phyloP scores from a whole-genome alignment of 1,140 invertebrate genomes.

The Trichonephila inaurata region DNA sequence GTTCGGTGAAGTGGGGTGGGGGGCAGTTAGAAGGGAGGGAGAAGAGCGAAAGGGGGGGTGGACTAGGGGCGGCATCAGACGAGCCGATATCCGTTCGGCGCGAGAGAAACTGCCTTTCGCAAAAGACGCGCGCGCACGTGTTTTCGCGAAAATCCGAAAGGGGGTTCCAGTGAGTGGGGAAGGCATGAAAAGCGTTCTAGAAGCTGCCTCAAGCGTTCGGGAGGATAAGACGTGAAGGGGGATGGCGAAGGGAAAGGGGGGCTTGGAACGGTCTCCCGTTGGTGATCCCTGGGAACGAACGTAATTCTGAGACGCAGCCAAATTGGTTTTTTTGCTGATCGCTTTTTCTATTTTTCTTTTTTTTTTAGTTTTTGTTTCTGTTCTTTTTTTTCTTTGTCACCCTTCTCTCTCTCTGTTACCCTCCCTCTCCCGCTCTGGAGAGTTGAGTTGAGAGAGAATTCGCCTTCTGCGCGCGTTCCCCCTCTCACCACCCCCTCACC shows the following conservation, averaged over 20 bases:
- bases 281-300: constrained; percentile 74
- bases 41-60: background rate
- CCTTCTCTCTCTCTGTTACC: constrained; percentile 50
- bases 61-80: constrained; percentile 47
- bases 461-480: constrained; percentile 23
- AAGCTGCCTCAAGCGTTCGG: constrained; percentile 49
- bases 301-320: constrained; percentile 75
- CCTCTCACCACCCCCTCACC: background rate
- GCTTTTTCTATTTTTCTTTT: constrained; percentile 52
- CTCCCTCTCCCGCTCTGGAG: constrained; percentile 15
- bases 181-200: background rate
- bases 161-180: background rate
- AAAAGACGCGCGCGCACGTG: constrained; percentile 74
- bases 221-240: constrained; percentile 58
- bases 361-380: constrained; percentile 23
- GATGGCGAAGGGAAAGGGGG: background rate
- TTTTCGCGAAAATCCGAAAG: constrained; percentile 66
- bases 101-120: constrained; percentile 66
- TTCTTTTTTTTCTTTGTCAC: constrained; percentile 63
- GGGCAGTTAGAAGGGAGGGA: background rate
- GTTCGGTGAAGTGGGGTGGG: background rate
- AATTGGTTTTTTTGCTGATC: constrained; percentile 76
- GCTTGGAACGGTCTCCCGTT: constrained; percentile 71
- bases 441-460: constrained; percentile 50
- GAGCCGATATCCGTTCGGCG: constrained; percentile 76